Percentiles rank a stretch among this genome's conserved stretches.
Evolutionary conservation across 1,140 invertebrate genomes (phyloP).

Genomic region (Drosophila repleta): DNA sequence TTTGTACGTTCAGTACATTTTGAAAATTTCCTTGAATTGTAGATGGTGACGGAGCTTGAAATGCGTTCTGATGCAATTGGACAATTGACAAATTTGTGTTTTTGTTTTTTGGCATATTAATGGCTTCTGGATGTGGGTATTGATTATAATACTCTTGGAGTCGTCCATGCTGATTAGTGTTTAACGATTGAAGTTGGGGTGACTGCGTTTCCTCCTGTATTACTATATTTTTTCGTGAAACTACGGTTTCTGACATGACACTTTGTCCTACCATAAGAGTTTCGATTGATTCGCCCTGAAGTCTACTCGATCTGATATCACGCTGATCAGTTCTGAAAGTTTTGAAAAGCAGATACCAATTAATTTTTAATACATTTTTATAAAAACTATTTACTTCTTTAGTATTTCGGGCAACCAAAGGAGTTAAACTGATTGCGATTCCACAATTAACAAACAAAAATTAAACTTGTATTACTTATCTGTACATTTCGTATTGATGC

Average conservation of each 20-base stretch:
- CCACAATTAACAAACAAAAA: too few species aligned
- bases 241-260: slow-evolving; percentile 5
- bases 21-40: slow-evolving; percentile 58
- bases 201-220: slow-evolving; percentile 22
- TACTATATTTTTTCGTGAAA: not conserved
- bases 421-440: too few species aligned
- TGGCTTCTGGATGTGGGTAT: slow-evolving; percentile 22
- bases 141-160: slow-evolving; percentile 32
- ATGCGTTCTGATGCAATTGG: slow-evolving; percentile 17
- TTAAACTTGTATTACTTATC: too few species aligned
- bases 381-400: too few species aligned
- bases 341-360: not conserved
- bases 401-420: too few species aligned
- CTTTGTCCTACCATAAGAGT: slow-evolving; percentile 14
- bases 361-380: not conserved
- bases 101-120: slow-evolving; percentile 4
- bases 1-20: slow-evolving; percentile 59
- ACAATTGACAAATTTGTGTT: slow-evolving; percentile 9
- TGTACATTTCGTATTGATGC: too few species aligned
- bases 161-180: slow-evolving; percentile 24
- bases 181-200: slow-evolving; percentile 26
- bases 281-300: slow-evolving; percentile 9
- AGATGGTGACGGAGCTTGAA: slow-evolving; percentile 43
- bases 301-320: slow-evolving; percentile 9
- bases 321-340: slow-evolving; percentile 20